phyloP scores from a whole-genome alignment of 2,113 vertebrate genomes.

The Anguilla rostrata region DNA sequence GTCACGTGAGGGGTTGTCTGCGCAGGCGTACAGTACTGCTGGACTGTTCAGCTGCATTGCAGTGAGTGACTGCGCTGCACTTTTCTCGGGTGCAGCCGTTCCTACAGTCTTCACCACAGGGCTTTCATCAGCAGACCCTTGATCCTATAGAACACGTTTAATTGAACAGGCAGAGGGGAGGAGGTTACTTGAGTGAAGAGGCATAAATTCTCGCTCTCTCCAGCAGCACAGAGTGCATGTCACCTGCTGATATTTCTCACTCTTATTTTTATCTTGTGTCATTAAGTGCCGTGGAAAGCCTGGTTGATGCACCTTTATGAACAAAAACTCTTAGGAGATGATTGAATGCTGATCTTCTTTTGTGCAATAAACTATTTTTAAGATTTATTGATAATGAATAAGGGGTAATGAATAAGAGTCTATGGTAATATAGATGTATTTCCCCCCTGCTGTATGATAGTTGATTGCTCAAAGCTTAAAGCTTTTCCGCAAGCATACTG shows the following conservation, averaged over 20 bases:
- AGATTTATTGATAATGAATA: conserved; percentile 22
- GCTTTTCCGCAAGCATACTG: conserved; percentile 7
- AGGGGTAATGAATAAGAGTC: background rate
- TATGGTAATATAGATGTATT: conserved; percentile 1
- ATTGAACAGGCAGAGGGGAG: background rate
- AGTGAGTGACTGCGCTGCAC: background rate
- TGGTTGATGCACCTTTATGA: conserved; percentile 19
- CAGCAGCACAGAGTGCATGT: background rate
- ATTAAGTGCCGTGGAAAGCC: background rate
- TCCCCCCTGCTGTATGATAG: background rate
- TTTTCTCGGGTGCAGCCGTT: background rate
- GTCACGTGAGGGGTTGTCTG: background rate
- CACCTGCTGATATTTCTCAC: background rate
- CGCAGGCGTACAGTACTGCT: background rate
- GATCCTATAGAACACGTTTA: background rate
- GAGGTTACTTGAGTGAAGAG: background rate
- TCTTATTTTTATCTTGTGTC: conserved; percentile 9
- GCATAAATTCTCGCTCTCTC: background rate
- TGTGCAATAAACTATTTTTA: conserved; percentile 26
- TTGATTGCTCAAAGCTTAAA: conserved; percentile 12
- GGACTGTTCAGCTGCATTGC: background rate
- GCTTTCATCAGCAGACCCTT: background rate
- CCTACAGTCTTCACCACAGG: background rate
- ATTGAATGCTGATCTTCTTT: conserved; percentile 15
- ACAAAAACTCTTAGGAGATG: conserved; percentile 11